A percentile compares a stretch with the other conserved stretches of the same genome.
phyloP scores from a whole-genome alignment of 53 echinoderm and acorn worm genomes.

The Mesocentrotus franciscanus region DNA sequence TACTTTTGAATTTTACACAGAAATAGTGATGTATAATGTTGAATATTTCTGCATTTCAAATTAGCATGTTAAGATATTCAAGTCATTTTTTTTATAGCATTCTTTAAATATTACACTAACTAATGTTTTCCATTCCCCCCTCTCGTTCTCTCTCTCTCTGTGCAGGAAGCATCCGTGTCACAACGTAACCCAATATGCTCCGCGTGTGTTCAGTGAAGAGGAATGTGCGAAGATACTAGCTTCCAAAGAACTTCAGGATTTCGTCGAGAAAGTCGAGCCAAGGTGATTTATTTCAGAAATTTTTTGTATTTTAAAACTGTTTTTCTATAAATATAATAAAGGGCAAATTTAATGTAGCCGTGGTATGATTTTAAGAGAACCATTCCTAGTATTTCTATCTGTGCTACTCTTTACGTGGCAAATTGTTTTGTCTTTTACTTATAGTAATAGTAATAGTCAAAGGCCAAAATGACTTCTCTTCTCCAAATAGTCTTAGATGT shows the following conservation, averaged over 20 bases:
- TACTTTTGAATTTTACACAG: too few relatives aligned
- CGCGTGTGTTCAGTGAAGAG: conserved; percentile 79
- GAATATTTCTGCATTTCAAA: too few relatives aligned
- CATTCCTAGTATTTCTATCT: not conserved
- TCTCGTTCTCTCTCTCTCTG: not conserved
- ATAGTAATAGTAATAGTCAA: not conserved
- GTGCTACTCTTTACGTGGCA: not conserved
- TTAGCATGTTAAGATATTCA: too few relatives aligned
- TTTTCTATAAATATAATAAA: not conserved
- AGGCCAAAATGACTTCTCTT: not conserved
- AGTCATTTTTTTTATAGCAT: too few relatives aligned
- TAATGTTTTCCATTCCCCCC: not conserved
- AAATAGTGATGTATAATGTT: too few relatives aligned
- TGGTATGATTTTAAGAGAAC: not conserved
- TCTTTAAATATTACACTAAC: too few relatives aligned
- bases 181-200: conserved; percentile 84
- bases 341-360: not conserved
- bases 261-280: conserved; percentile 79
- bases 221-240: conserved; percentile 73
- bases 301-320: not conserved
- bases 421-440: not conserved
- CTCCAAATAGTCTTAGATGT: not conserved
- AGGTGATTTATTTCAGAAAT: conserved; percentile 66
- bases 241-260: conserved; percentile 75
- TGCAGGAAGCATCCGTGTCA: conserved; percentile 95